Conservation (phyloP, 2,113 vertebrate species). For the Rhea americana region DNA sequence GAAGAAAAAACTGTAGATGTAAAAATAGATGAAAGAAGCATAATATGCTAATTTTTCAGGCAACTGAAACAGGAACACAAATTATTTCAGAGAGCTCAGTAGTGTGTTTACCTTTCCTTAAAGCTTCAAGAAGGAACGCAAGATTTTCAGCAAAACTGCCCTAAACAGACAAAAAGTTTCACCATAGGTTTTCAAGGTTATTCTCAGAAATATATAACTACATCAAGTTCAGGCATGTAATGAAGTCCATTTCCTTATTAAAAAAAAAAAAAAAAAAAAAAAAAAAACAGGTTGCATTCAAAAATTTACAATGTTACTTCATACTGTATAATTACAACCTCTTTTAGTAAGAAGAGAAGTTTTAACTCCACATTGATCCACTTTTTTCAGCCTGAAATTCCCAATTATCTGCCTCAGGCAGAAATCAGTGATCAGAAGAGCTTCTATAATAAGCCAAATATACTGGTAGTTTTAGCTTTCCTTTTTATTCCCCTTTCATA, state of each 20-base stretch:
- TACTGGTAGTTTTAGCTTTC: not conserved
- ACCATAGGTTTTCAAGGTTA: not conserved
- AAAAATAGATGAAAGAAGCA: not conserved
- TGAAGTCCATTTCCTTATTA: not conserved
- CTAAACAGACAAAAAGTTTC: conserved; percentile 66
- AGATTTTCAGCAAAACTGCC: conserved; percentile 98
- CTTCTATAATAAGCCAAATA: not conserved
- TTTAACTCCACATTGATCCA: not conserved
- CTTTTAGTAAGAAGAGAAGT: not conserved
- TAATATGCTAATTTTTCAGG: not conserved
- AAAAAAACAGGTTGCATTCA: accelerated
- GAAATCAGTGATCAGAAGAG: not conserved
- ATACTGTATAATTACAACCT: accelerated
- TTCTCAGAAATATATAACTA: not conserved
- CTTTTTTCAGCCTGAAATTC: not conserved
- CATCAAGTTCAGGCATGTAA: not conserved
- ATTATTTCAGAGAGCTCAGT: not conserved
- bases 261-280: not conserved
- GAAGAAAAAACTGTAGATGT: not conserved
- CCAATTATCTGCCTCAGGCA: not conserved
- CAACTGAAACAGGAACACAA: not conserved
- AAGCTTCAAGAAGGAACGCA: conserved; percentile 90
- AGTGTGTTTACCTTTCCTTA: conserved; percentile 86
- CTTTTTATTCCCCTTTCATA: not conserved
- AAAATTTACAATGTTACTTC: accelerated